phyloP scores from a whole-genome alignment of 2,888 invertebrate species.

The Drosophila atripex region DNA sequence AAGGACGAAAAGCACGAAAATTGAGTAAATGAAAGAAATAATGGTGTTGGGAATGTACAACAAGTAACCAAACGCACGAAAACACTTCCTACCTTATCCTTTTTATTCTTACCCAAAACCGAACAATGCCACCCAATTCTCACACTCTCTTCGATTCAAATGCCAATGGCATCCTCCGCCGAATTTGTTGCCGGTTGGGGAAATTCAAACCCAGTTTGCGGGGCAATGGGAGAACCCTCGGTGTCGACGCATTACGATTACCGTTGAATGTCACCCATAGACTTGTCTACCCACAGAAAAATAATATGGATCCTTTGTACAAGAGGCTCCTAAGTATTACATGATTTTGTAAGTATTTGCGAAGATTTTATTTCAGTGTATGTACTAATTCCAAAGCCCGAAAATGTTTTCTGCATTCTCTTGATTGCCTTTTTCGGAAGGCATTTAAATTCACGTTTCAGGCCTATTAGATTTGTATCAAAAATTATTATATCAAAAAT shows the following conservation, averaged over 20 bases:
- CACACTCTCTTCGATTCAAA: slow-evolving; percentile 22
- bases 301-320: not conserved
- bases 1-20: slow-evolving; percentile 68
- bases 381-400: too few relatives aligned
- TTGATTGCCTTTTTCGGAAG: too few relatives aligned
- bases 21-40: slow-evolving; percentile 76
- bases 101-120: not conserved
- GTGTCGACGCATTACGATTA: slow-evolving; percentile 38
- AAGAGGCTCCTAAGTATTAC: not conserved
- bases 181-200: slow-evolving; percentile 14
- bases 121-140: not conserved
- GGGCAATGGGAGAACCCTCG: slow-evolving; percentile 32
- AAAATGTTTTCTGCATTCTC: too few relatives aligned
- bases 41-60: slow-evolving; percentile 70
- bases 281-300: slow-evolving; percentile 25
- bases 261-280: slow-evolving; percentile 25
- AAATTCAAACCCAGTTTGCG: slow-evolving; percentile 28
- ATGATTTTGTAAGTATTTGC: too few relatives aligned
- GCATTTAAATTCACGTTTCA: too few relatives aligned
- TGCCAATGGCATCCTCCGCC: slow-evolving; percentile 32
- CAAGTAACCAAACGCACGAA: slow-evolving; percentile 60
- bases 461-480: too few relatives aligned
- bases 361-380: too few relatives aligned
- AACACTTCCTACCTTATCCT: slow-evolving; percentile 18
- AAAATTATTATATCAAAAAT: too few relatives aligned